Base-by-base conservation (phyloP, 2,888 invertebrate genomes). In the Meteorus cinctellus region DNA sequence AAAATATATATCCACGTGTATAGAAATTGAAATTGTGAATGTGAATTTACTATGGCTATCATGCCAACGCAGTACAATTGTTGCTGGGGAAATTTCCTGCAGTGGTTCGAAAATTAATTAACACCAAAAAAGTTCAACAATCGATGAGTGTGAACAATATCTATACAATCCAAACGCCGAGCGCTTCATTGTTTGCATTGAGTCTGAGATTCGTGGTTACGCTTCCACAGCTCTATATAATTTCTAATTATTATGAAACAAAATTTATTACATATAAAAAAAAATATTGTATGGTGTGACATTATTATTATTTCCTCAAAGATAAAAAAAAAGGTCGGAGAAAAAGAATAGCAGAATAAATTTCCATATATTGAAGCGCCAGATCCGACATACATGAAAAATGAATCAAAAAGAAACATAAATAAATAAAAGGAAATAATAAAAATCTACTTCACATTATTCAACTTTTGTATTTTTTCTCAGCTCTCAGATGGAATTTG, bases 21-120 rank as follows among this genome's bases (percentile, higher is more conserved):
- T 41, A 19, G 10, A 6, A 10, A 55, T 19, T 2, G 14, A 55
- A 27, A 16, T n/a, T 62, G 31, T 60, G 3, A 60, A 27, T 12
- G 31, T 62, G 27, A 1, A 31, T 62, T 62, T 31, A 62, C 3
- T 62, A 6, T 29, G 10, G 31, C 12, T 29, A 19, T 8, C 19
- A 19, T 2, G 10, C n/a, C 19, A 4, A 19, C 10, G 19, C 19
- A 62, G 62, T 16, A 12, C 16, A 62, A 29, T 29, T 62, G 6
- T 29, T 62, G 8, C 8, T 27, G 14, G 4, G 8, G 24, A 62
- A 2, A 62, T 4, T 62, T 62, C 62, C 62, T 62, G 29, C 31
- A 16, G 14, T 1, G 62, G n/a, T 62, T 12, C 12, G 31, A 19
- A 41, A 65, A 65, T 65, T 65, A 65, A 65, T 65, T 65, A 41